phyloP scores from a whole-genome alignment of 2,888 invertebrate genomes.

The Netelia fuscicornis region DNA sequence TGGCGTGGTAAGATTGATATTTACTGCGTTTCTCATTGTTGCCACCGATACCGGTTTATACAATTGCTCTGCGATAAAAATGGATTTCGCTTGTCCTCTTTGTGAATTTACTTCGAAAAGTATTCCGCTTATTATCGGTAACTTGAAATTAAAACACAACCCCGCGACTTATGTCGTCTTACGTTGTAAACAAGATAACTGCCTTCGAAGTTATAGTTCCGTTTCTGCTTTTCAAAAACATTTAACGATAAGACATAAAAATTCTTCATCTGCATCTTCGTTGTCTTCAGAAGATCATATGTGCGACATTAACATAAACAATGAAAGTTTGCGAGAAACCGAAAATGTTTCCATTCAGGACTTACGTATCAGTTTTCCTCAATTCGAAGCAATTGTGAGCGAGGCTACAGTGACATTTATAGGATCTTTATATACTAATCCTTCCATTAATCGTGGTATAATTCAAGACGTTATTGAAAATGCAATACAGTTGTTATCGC shows the following conservation, averaged over 20 bases:
- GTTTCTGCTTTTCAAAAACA: too few species aligned
- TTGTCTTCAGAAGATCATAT: constrained; percentile 1
- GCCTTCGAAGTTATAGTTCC: too few species aligned
- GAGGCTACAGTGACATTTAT: too few species aligned
- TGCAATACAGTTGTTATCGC: too few species aligned
- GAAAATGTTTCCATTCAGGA: constrained; percentile 12
- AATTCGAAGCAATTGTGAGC: too few species aligned
- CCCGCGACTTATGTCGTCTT: constrained; percentile 8
- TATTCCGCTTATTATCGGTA: constrained; percentile 16
- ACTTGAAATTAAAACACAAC: constrained; percentile 52
- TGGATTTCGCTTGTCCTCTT: constrained; percentile 45
- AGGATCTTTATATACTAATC: too few species aligned
- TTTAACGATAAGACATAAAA: too few species aligned
- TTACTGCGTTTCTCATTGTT: too few species aligned
- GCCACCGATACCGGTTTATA: constrained; percentile 3
- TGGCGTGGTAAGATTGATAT: too few species aligned
- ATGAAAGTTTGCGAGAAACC: neutral
- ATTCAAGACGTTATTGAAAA: too few species aligned
- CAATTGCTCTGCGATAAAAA: constrained; percentile 30
- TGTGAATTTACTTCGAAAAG: constrained; percentile 36
- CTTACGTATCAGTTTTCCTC: neutral
- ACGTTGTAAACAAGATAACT: too few species aligned
- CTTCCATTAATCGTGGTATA: too few species aligned
- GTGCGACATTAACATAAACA: constrained; percentile 2
- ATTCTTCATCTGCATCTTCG: neutral